Base-by-base conservation (phyloP, 2,797 vertebrate genomes). In the Serranus cabrilla region DNA sequence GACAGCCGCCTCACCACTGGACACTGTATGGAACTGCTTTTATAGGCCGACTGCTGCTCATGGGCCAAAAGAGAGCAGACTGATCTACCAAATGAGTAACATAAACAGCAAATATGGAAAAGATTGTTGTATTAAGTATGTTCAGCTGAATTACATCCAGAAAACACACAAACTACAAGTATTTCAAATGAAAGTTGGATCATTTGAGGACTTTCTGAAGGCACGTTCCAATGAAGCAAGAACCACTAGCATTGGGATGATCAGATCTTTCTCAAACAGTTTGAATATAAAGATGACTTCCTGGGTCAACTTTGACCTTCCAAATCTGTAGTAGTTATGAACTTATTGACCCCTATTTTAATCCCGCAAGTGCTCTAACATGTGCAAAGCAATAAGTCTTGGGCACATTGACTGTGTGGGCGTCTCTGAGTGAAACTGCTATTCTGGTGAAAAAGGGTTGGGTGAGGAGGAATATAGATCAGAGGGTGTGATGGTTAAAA, bases 1-100 rank as follows among this genome's bases (percentile, higher is more conserved):
- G 80, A 74, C 80, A 82, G 89, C 82, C 77, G 80, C 87, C 83
- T 66, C 72, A 27, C 67, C 76, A 58, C 74, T 74, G 66, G 74
- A 85, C 86, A 56, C 74, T 81, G 75, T 66, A 52, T 80, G 78
- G 73, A 85, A 51, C 60, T 45, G 67, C 51, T 84, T 87, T 83
- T 78, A 90, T 46, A 55, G 79, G 49, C 55, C 0, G 16, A 65
- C 66, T 56, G 74, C 73, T 80, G 60, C 27, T 72, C 47, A 18
- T 34, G 31, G 40, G 57, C 47, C 60, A 60, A 78, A 57, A 45
- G 21, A 77, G 18, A 76, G 58, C n/a, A 27, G 59, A 39, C 21
- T 8, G 27, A 7, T 58, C 18, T 10, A 17, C 49, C 16, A 45
- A 34, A 64, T 52, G 20, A 64, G 34, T 3, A 67, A 51, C 16